Evolutionary conservation across 2,888 invertebrate species (phyloP).

Genomic region (Urechis unicinctus): DNA sequence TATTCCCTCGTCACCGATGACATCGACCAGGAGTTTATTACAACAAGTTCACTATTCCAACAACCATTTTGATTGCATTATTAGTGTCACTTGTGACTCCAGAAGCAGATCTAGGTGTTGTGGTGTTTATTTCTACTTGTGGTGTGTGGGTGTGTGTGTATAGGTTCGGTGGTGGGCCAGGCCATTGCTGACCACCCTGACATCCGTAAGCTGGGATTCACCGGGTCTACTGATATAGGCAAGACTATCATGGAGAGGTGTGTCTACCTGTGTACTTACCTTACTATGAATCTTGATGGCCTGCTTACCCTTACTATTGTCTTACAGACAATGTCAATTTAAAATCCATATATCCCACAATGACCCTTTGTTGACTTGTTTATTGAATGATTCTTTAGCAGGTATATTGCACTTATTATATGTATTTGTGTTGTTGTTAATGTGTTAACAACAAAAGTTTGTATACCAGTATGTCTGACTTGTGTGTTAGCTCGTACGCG

Average conservation of each 20-base stretch:
- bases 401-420: too few relatives aligned
- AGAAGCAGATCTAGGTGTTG: background rate
- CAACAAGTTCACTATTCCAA: too few relatives aligned
- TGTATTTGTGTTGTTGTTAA: background rate
- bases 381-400: too few relatives aligned
- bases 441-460: slow-evolving; percentile 1
- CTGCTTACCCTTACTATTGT: too few relatives aligned
- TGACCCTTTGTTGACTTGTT: too few relatives aligned
- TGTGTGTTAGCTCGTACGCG: background rate
- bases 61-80: too few relatives aligned
- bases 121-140: background rate
- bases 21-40: too few relatives aligned
- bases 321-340: too few relatives aligned
- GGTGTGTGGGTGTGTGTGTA: background rate
- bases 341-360: too few relatives aligned
- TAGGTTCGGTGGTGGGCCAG: slow-evolving; percentile 72
- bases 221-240: slow-evolving; percentile 89
- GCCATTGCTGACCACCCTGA: slow-evolving; percentile 79
- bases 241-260: slow-evolving; percentile 79
- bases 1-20: too few relatives aligned
- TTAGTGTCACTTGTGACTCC: too few relatives aligned
- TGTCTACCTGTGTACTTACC: background rate
- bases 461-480: background rate
- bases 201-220: slow-evolving; percentile 89
- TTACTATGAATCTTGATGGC: background rate